Conservation (phyloP, 2,888 invertebrate species). For the Cacoxenus indagator region DNA sequence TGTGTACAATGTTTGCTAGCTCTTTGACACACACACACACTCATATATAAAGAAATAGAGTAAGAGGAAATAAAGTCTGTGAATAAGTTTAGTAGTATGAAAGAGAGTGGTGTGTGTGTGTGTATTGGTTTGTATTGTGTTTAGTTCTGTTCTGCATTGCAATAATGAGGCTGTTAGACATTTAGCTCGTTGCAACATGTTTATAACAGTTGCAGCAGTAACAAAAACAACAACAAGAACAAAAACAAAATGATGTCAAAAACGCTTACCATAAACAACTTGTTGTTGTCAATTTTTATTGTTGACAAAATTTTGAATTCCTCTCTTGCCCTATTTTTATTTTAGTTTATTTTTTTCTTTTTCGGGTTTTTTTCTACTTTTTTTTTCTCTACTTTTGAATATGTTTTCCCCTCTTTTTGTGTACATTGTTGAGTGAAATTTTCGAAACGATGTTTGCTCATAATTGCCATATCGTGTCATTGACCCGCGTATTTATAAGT, state of each 20-base stretch:
- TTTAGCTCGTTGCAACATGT: neutral
- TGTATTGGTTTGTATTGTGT: too few relatives aligned
- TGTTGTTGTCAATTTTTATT: slow-evolving; percentile 17
- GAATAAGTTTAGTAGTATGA: too few relatives aligned
- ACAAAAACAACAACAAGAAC: neutral
- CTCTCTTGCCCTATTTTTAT: neutral
- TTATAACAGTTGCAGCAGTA: neutral
- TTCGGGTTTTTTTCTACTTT: neutral
- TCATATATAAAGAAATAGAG: too few relatives aligned
- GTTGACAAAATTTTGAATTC: slow-evolving; percentile 2
- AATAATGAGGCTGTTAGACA: slow-evolving; percentile 1
- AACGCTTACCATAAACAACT: slow-evolving; percentile 3
- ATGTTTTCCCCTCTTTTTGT: neutral
- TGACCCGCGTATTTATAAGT: neutral
- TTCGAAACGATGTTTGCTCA: neutral
- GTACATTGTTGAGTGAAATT: neutral
- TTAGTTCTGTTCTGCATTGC: too few relatives aligned
- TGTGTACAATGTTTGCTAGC: too few relatives aligned
- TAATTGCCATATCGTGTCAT: slow-evolving; percentile 18
- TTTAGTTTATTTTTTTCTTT: neutral
- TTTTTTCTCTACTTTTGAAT: neutral
- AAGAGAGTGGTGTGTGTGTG: too few relatives aligned
- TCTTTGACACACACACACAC: too few relatives aligned
- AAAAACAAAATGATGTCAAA: slow-evolving; percentile 14
- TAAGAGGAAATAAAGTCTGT: too few relatives aligned